Evolutionary conservation across 2,113 vertebrate genomes (phyloP).

Genomic region (Cynocephalus volans): DNA sequence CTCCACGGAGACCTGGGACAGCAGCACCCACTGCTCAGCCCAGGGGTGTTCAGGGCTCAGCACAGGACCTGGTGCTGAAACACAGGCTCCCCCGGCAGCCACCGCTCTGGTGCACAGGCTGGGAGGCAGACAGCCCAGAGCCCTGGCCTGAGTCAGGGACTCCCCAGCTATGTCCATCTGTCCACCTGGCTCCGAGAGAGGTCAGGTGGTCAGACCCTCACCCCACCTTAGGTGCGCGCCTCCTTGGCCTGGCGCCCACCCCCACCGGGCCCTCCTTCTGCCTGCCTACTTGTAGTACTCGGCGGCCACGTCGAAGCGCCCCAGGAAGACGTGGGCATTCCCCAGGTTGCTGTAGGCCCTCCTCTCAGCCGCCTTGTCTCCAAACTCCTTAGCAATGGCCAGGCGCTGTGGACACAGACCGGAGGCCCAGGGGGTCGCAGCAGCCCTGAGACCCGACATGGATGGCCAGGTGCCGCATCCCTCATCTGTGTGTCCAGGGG

Average conservation of each 20-base stretch:
- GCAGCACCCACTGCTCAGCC: no score
- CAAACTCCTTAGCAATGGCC: constrained; percentile 98
- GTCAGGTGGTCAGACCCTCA: not conserved
- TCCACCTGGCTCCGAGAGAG: not conserved
- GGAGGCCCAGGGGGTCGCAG: rapidly evolving
- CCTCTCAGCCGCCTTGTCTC: constrained; percentile 97
- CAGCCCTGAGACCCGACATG: rapidly evolving
- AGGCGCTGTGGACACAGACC: constrained; percentile 91
- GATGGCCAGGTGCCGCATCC: not conserved
- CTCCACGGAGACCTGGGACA: rapidly evolving
- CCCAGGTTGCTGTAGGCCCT: constrained; percentile 98
- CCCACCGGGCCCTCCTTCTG: rapidly evolving
- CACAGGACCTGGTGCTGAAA: not conserved
- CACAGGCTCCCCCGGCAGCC: not conserved
- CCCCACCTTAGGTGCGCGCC: rapidly evolving
- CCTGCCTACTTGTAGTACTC: constrained; percentile 97
- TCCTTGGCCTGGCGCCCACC: not conserved
- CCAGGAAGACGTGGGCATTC: constrained; percentile 97
- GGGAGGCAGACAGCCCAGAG: not conserved
- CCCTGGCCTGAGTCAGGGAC: not conserved
- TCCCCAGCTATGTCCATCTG: not conserved
- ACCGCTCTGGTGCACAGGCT: not conserved
- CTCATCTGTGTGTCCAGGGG: rapidly evolving
- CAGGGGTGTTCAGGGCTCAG: not conserved
- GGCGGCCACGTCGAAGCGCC: constrained; percentile 95